Conservation (phyloP, 37 sponge, comb jelly and placozoan genomes). For the Halisarca cf. caerulea region DNA sequence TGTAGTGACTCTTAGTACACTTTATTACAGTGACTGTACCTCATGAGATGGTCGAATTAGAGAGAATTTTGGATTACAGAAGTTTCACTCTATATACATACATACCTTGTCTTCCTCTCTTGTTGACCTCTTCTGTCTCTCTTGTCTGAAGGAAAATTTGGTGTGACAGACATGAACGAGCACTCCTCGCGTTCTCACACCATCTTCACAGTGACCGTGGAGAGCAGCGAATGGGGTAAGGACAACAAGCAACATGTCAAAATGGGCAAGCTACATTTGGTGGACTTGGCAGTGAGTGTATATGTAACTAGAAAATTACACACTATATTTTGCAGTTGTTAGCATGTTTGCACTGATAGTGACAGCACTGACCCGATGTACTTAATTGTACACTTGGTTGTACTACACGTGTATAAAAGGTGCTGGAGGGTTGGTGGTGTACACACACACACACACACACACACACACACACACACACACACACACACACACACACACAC, state of each 20-base stretch:
- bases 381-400: too few relatives aligned
- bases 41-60: too few relatives aligned
- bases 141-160: conserved; percentile 49
- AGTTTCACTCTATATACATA: background rate
- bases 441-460: too few relatives aligned
- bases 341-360: too few relatives aligned
- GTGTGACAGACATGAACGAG: conserved; percentile 83
- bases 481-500: conserved; percentile 19
- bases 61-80: too few relatives aligned
- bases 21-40: too few relatives aligned
- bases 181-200: conserved; percentile 98
- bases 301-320: background rate
- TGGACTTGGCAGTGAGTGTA: conserved; percentile 89
- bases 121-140: background rate
- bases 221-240: conserved; percentile 82
- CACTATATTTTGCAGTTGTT: too few relatives aligned
- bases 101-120: background rate
- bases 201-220: conserved; percentile 94
- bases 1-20: too few relatives aligned
- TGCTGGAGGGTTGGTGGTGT: too few relatives aligned
- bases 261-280: conserved; percentile 97
- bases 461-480: conserved; percentile 17
- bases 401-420: too few relatives aligned
- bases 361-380: too few relatives aligned
- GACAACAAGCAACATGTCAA: conserved; percentile 86